phyloP scores from a whole-genome alignment of 2,113 vertebrate species.

The Polypterus bichir region DNA sequence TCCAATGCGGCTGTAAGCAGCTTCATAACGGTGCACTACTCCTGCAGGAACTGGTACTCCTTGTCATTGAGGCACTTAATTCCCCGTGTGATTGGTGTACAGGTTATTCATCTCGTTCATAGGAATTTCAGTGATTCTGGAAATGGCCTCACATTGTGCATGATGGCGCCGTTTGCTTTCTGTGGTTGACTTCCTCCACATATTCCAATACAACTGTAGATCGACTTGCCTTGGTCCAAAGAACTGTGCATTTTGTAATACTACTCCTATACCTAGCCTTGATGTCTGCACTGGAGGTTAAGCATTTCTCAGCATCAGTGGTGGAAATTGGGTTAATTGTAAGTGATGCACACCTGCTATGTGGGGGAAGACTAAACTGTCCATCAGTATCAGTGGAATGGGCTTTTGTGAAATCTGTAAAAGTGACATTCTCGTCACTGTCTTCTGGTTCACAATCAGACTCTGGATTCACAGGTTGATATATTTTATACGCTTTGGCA shows the following conservation, averaged over 20 bases:
- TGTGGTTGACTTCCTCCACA: not conserved
- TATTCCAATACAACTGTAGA: constrained; percentile 4
- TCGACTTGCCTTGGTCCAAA: too few species aligned
- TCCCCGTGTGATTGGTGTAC: not conserved
- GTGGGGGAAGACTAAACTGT: constrained; percentile 8
- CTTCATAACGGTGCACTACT: constrained; percentile 17
- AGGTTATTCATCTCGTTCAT: constrained; percentile 8
- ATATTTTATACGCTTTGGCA: too few species aligned
- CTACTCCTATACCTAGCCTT: too few species aligned
- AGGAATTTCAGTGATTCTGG: constrained; percentile 15
- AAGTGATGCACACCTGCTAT: constrained; percentile 7
- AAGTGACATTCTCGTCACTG: constrained; percentile 6
- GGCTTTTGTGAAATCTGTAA: constrained; percentile 6
- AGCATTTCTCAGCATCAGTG: not conserved
- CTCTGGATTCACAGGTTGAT: too few species aligned
- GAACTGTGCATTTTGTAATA: too few species aligned
- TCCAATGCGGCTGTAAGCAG: constrained; percentile 16
- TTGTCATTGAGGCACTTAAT: constrained; percentile 9
- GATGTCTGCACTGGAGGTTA: too few species aligned
- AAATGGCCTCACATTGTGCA: constrained; percentile 11
- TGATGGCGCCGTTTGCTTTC: constrained; percentile 10
- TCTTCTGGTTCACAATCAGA: not conserved
- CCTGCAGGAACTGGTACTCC: constrained; percentile 10
- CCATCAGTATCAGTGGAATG: constrained; percentile 1
- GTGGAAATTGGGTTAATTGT: constrained; percentile 11